Evolutionary conservation across 2,797 vertebrate genomes (phyloP), one percentile per base, ranked within the genome.

Genomic region (Acrossocheilus fasciatus): DNA sequence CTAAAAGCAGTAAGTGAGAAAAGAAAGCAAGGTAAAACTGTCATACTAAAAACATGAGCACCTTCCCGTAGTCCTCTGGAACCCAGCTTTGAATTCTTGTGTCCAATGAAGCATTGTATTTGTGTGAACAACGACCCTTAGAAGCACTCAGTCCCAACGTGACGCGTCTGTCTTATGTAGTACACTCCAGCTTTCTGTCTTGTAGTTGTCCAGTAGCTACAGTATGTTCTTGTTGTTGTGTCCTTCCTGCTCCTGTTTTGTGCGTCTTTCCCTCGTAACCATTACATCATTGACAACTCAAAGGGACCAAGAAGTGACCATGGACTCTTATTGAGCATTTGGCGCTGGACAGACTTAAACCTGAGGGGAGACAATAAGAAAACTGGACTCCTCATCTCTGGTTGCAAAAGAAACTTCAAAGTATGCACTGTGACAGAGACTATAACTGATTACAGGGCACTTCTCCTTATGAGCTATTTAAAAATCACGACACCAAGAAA

Each of bases 391-490:
- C 34, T 83, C 41, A 57, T 75, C 54, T 74, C 17, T 81, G 77
- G 36, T 78, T 57, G 68, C 34, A 41, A 82, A 81, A 57, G 36
- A 84, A 64, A 69, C 39, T 70, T 59, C 50, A 76, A 70, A 12
- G 57, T 43, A 88, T 80, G 88, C 83, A 74, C 78, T 79, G 54
- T 84, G 83, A 70, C 73, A 78, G 69, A 87, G 43, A 70, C 75
- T 82, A 81, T 30, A 86, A 84, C 73, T 83, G 88, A 89, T 83
- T 75, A 86, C 87, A 87, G 86, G 90, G 92, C 91, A 91, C 91
- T 89, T 88, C 90, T 88, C 88, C 91, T 91, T 84, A 91, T 90
- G 92, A 92, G 91, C 92, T 95, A 95, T 95, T 95, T 94, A 95
- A 94, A 69, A 93, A 94, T 85, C 90, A 92, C 89, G 89, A 92